Evolutionary conservation across 2,888 invertebrate genomes (phyloP), one percentile per base, ranked within the genome.

Genomic region (Nomada lathburiana): DNA sequence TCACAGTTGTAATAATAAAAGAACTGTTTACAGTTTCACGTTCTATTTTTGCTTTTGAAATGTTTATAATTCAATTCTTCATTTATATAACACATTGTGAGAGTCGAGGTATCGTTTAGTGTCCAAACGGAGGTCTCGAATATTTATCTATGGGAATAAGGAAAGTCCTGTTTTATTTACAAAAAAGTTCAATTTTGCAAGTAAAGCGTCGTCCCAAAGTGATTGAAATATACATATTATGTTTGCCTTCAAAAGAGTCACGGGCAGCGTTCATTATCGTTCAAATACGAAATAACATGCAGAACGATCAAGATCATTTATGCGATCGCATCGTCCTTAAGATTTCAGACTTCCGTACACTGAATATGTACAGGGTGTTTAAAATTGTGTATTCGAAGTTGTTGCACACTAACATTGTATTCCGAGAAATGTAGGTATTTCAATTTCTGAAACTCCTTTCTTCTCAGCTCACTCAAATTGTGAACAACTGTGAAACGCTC

Each of bases 221-320:
- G 64, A 76, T 76, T 63, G 74, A 64, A 63, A 74, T 73, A 74
- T n/a, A n/a, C n/a, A n/a, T 74, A 63, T 72, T 26, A 26, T 53
- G n/a, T 20, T 4, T 1, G 47, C 20, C 29, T 47, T 29, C 55
- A 65, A 73, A 57, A 65, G 16, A 55, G 65, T 57, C 65, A 52
- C 64, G 64, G 36, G n/a, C 26, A 65, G 59, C n/a, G 50, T 74
- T 64, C 63, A 64, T 73, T 76, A 73, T 18, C 62, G 47, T 64
- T 26, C 50, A 50, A 57, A 64, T 13, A 36, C 50, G 75, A 64
- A 63, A 64, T 64, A 75, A 50, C 64, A n/a, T 29, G 60, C 20
- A 9, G 11, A 62, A 52, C n/a, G 59, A 74, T 64, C 55, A 50
- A 73, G 59, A 72, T 72, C n/a, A 11, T 13, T 36, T 57, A 13